These are phyloP conservation scores for Anastatus disparis DNA, from an alignment of 1,140 invertebrate species.

Conservation along the genomic window DNA sequence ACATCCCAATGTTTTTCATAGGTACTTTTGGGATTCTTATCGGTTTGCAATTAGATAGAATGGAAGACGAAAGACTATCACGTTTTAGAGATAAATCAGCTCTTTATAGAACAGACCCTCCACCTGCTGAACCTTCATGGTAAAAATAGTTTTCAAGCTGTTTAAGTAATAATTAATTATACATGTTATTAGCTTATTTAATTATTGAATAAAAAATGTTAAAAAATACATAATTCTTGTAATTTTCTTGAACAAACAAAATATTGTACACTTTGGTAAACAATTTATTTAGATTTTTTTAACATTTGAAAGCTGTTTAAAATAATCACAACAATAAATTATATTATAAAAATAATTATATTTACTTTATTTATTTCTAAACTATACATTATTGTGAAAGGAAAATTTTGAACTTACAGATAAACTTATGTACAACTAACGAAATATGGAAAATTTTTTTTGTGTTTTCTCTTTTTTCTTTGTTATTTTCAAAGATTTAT, in stretches of 20 bases:
- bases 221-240: background rate
- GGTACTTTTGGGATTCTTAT: conserved; percentile 68
- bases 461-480: conserved; percentile 50
- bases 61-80: conserved; percentile 76
- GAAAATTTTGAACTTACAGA: conserved; percentile 1
- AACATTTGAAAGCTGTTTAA: background rate
- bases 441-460: conserved; percentile 60
- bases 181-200: background rate
- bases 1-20: conserved; percentile 68
- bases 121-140: conserved; percentile 79
- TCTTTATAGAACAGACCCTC: conserved; percentile 75
- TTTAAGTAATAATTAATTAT: too few species aligned
- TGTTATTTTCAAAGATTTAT: conserved; percentile 39
- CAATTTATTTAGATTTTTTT: too few species aligned
- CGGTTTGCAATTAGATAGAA: conserved; percentile 73
- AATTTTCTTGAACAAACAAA: too few species aligned
- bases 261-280: too few species aligned
- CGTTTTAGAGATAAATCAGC: conserved; percentile 81
- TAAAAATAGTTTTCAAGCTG: conserved; percentile 46
- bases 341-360: background rate
- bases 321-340: conserved; percentile 19
- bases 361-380: conserved; percentile 2
- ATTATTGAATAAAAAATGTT: conserved; percentile 10
- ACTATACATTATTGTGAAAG: background rate
- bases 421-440: conserved; percentile 42